Base-by-base conservation (phyloP, 2,797 vertebrate genomes). In the Phoebastria nigripes region DNA sequence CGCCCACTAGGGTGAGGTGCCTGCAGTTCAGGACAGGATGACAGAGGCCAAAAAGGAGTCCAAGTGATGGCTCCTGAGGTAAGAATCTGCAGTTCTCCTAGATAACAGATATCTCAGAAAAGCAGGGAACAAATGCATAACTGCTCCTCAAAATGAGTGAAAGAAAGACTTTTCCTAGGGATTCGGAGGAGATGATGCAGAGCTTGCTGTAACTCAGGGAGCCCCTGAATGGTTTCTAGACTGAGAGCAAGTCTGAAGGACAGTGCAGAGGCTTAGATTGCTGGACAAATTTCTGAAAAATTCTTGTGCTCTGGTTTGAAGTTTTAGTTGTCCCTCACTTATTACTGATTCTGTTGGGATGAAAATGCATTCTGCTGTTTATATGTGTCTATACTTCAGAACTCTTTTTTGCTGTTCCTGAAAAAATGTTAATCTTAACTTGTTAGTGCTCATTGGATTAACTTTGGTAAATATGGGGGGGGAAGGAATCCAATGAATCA, bases 201-300 rank as follows among this genome's bases (percentile, higher is more conserved):
- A 70, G 5, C 2, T 90, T 55, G 11, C 12, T 26, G 3, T 76
- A 29, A 21, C 21, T 47, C 7, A 1, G 21, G 8, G 35, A 82
- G 10, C 1, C 15, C 12, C 26, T 6, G 2, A 7, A 2, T 62
- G 16, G 7, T 63, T 67, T 76, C 41, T 79, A 62, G 49, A 55
- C 6, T 66, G 46, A 74, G 15, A 78, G 8, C 28, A 82, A 59
- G 62, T 63, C 28, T 31, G 61, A 78, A 52, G 54, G 28, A 47
- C 24, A 58, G 12, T 51, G 21, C 59, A 85, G 39, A 65, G 20
- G 25, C 16, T 87, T 76, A 56, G 29, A 37, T 2, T 26, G 20
- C 35, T 72, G 7, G 78, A 82, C n/a, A 90, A 77, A 94, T 62
- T 95, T 91, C 87, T 76, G 39, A 86, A 87, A 83, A 77, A 39